Base-by-base conservation (phyloP, 2,113 vertebrate species). In the Ammodytes dubius region DNA sequence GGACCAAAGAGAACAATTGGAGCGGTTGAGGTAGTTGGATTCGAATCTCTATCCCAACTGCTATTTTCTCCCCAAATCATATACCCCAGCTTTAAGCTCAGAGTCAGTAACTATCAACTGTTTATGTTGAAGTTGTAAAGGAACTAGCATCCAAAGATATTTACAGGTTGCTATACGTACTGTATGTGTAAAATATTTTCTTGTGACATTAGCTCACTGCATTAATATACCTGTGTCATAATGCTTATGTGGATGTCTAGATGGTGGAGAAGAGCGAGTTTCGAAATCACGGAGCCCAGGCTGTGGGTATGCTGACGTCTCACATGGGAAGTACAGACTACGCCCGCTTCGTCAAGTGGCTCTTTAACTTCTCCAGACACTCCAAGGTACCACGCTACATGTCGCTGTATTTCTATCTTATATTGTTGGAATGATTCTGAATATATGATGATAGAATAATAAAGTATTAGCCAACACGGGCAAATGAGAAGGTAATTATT, bases 211-310 rank as follows among this genome's bases (percentile, higher is more conserved):
- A 27, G 5, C 19, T n/a, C 19, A 10, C 27, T 46, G 7, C 43
- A 50, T 45, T 12, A 0, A 1, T 35, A 8, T 10, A 37, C 1
- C 3, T 77, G 4, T 42, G 6, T 47, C 27, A 1, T 42, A 5
- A 10, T 65, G 6, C 59, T 40, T 73, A 5, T 83, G 37, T 77
- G 27, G 54, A 49, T 70, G 47, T 93, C n/a, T 66, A 99, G 98
- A 97, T 98, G 83, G 95, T 96, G 39, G 98, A 99, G 83, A 99
- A 97, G 83, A 92, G 94, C 2, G 98, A 99, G 35, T 97, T 95
- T 77, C 96, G 98, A 17, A 94, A 82, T 0, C 91, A 93, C 0
- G 96, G 97, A 5, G 96, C 97, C 0, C 96, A 97, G 84, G 94
- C 96, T 47, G 84, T 99, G 53, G 95, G 95, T 2, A 93, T 92